Evolutionary conservation across 2,888 invertebrate species (phyloP).

Genomic region (Hyppa rectilinea): DNA sequence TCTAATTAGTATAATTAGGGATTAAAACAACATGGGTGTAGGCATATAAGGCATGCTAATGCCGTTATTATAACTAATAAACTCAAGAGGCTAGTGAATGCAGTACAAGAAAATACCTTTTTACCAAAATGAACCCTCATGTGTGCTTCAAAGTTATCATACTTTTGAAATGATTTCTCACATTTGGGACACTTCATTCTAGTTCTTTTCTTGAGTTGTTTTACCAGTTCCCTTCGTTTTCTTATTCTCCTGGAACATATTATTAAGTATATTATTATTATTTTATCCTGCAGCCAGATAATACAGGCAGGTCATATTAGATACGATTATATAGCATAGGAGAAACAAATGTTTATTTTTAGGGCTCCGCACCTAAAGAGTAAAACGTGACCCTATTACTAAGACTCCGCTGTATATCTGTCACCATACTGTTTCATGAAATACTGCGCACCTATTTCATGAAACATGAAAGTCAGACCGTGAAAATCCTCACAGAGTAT

Average conservation of each 20-base stretch:
- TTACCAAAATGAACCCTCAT: slow-evolving; percentile 89
- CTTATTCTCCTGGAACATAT: slow-evolving; percentile 69
- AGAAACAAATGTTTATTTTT: too few relatives aligned
- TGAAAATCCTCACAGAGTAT: too few relatives aligned
- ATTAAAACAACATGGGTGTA: background rate
- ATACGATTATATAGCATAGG: background rate
- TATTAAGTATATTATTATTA: background rate
- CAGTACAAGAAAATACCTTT: slow-evolving; percentile 76
- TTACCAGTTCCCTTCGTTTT: slow-evolving; percentile 68
- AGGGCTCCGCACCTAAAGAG: too few relatives aligned
- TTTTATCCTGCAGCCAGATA: background rate
- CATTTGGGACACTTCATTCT: slow-evolving; percentile 88
- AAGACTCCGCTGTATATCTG: too few relatives aligned
- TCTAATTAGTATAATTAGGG: background rate
- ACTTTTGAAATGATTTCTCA: slow-evolving; percentile 87
- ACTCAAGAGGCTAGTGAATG: background rate
- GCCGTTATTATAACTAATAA: background rate
- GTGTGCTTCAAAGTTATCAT: slow-evolving; percentile 89
- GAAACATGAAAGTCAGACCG: too few relatives aligned
- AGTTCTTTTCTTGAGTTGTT: slow-evolving; percentile 72
- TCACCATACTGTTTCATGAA: too few relatives aligned
- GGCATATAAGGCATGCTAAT: too few relatives aligned
- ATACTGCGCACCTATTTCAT: too few relatives aligned
- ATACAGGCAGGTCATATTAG: background rate
- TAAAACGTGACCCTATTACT: too few relatives aligned